Conservation (phyloP, 2,888 invertebrate genomes). For the Vesta saturnalis region DNA sequence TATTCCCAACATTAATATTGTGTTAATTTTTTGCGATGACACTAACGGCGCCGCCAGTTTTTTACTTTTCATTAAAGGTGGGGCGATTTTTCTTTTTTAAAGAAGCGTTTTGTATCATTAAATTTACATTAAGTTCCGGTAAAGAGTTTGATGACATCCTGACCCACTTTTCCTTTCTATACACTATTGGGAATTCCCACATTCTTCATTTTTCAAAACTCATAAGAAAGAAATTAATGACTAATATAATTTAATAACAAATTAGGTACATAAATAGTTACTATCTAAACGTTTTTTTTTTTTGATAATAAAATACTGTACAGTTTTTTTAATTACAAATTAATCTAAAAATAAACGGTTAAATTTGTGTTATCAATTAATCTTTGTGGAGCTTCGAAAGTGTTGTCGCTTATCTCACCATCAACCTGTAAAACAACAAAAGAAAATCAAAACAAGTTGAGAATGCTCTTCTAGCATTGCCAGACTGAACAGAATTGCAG, state of each 20-base stretch:
- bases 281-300: too few relatives aligned
- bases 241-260: slow-evolving; percentile 2
- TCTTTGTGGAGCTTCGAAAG: slow-evolving; percentile 59
- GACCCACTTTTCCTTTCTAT: slow-evolving; percentile 36
- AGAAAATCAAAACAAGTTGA: too few relatives aligned
- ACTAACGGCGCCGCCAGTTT: too few relatives aligned
- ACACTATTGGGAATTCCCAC: slow-evolving; percentile 32
- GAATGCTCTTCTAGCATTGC: too few relatives aligned
- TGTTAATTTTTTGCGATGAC: not conserved
- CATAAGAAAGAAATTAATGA: too few relatives aligned
- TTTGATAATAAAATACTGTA: slow-evolving; percentile 6
- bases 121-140: slow-evolving; percentile 9
- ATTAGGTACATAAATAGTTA: not conserved
- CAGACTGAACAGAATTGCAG: too few relatives aligned
- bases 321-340: not conserved
- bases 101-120: too few relatives aligned
- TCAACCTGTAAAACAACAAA: slow-evolving; percentile 60
- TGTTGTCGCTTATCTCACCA: slow-evolving; percentile 63
- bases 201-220: not conserved
- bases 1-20: not conserved
- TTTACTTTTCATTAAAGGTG: too few relatives aligned
- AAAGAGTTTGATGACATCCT: slow-evolving; percentile 33
- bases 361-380: slow-evolving; percentile 67
- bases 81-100: too few relatives aligned
- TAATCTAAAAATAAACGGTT: slow-evolving; percentile 67